Conservation (phyloP, 2,113 vertebrate species). For the Tautogolabrus adspersus region DNA sequence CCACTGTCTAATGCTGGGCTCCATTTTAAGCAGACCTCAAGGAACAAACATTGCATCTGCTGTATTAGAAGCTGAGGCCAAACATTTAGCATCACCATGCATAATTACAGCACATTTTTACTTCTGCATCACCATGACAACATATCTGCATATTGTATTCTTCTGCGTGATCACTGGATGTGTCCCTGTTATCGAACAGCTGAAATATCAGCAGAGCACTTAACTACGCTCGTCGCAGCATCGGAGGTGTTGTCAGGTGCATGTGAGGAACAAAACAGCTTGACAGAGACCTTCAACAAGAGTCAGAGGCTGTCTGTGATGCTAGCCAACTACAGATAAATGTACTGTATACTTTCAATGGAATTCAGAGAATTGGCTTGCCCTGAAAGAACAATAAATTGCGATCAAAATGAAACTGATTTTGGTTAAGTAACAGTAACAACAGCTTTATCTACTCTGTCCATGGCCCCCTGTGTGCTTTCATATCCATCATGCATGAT, state of each 20-base stretch:
- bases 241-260: not conserved
- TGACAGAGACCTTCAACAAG: slow-evolving; percentile 52
- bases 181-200: slow-evolving; percentile 34
- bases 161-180: slow-evolving; percentile 25
- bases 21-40: not conserved
- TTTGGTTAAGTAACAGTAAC: not conserved
- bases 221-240: slow-evolving; percentile 6
- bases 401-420: slow-evolving; percentile 3
- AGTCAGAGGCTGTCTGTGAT: slow-evolving; percentile 19
- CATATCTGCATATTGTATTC: slow-evolving; percentile 36
- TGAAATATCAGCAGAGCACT: slow-evolving; percentile 31
- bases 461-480: not conserved
- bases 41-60: slow-evolving; percentile 14
- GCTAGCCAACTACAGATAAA: slow-evolving; percentile 34
- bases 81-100: slow-evolving; percentile 28
- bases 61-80: not conserved
- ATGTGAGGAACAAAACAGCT: slow-evolving; percentile 25
- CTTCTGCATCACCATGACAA: slow-evolving; percentile 55
- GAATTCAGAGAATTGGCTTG: slow-evolving; percentile 14
- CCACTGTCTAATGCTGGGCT: not conserved
- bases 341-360: slow-evolving; percentile 41
- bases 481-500: not conserved
- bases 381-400: slow-evolving; percentile 21
- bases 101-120: slow-evolving; percentile 39
- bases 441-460: not conserved